A percentile compares a stretch with the other conserved stretches of the same genome.
Conservation (phyloP, 2,888 invertebrate species). For the Nematopogon swammerdamellus region DNA sequence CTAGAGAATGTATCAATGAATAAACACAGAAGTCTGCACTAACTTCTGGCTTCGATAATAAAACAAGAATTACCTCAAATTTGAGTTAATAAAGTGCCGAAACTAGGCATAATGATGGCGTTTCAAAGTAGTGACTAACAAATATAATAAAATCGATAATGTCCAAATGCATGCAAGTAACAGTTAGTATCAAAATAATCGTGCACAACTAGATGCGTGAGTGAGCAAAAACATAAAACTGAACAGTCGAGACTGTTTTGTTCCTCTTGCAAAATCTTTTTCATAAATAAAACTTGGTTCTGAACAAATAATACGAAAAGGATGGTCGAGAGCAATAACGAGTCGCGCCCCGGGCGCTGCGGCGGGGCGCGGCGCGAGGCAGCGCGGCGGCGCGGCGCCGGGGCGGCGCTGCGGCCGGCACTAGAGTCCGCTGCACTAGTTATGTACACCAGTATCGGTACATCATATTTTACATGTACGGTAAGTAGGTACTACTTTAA, state of each 20-base stretch:
- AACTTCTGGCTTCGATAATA: conserved; percentile 20
- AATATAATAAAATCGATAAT: conserved; percentile 27
- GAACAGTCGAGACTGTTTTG: conserved; percentile 19
- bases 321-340: background rate
- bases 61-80: conserved; percentile 30
- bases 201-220: conserved; percentile 57
- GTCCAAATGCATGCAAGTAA: conserved; percentile 47
- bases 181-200: conserved; percentile 48
- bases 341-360: background rate
- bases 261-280: background rate
- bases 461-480: background rate
- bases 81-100: conserved; percentile 49
- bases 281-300: background rate
- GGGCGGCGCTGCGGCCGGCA: background rate
- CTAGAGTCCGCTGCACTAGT: background rate
- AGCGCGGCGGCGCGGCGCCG: conserved; percentile 16
- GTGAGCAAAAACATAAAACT: conserved; percentile 34
- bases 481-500: background rate
- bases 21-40: too few species aligned
- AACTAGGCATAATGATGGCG: conserved; percentile 37
- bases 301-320: background rate
- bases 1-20: conserved; percentile 3
- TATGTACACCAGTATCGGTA: background rate
- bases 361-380: conserved; percentile 21
- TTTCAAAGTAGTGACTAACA: conserved; percentile 36